These are phyloP conservation scores for Bombyx mori DNA, from an alignment of 1,140 invertebrate species.

Conservation along the genomic window DNA sequence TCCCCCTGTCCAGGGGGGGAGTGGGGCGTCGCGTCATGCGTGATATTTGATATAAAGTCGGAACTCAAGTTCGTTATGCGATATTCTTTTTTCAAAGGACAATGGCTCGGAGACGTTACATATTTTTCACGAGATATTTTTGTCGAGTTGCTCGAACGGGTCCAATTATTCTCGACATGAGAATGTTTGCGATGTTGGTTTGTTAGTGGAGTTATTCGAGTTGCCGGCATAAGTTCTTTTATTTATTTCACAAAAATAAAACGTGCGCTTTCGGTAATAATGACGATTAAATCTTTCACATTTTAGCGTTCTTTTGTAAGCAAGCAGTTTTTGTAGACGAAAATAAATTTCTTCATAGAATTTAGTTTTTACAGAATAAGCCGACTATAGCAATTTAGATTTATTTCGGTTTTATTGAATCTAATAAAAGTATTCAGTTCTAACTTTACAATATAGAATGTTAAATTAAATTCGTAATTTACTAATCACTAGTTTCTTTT, in stretches of 20 bases:
- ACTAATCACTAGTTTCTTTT: too few species aligned
- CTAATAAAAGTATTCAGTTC: too few species aligned
- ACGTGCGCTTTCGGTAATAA: too few species aligned
- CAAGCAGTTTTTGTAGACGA: background rate
- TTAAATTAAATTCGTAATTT: too few species aligned
- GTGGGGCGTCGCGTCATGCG: conserved; percentile 58
- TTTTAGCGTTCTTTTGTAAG: background rate
- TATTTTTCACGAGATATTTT: conserved; percentile 63
- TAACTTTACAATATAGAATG: too few species aligned
- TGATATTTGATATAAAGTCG: conserved; percentile 71
- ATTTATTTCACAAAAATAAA: too few species aligned
- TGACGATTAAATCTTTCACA: too few species aligned
- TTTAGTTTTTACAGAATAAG: background rate
- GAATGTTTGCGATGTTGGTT: conserved; percentile 45
- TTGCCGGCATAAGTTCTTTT: background rate
- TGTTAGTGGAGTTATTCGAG: conserved; percentile 35
- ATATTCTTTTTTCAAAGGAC: conserved; percentile 69
- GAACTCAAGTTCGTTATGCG: conserved; percentile 68
- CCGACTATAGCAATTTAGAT: too few species aligned
- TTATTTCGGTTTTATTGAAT: too few species aligned
- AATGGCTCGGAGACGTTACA: conserved; percentile 57
- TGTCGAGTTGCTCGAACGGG: conserved; percentile 45
- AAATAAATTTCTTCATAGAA: background rate
- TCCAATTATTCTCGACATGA: conserved; percentile 63
- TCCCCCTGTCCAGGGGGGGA: conserved; percentile 35